Evolutionary conservation across 2,113 vertebrate genomes (phyloP).

Genomic region (Syrrhaptes paradoxus): DNA sequence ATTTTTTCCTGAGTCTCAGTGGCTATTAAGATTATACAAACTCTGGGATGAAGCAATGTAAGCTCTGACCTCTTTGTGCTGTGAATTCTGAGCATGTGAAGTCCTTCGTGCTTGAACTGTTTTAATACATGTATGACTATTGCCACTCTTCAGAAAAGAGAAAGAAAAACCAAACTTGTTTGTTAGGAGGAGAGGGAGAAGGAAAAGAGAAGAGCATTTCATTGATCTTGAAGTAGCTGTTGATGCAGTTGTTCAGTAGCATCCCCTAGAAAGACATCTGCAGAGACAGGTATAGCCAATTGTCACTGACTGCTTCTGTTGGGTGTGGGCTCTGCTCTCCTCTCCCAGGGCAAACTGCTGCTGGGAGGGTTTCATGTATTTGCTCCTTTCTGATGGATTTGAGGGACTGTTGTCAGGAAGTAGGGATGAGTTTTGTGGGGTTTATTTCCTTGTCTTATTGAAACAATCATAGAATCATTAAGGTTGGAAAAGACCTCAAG

Average conservation of each 20-base stretch:
- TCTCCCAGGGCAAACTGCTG: not conserved
- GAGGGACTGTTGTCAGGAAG: not conserved
- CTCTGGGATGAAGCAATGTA: not conserved
- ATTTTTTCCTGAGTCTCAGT: not conserved
- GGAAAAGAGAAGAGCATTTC: not conserved
- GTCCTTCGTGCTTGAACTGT: not conserved
- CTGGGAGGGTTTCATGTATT: not conserved
- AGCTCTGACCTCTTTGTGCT: not conserved
- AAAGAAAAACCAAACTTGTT: not conserved
- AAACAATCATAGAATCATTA: not conserved
- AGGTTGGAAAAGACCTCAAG: too few species aligned
- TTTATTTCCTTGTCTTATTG: not conserved
- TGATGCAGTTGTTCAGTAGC: not conserved
- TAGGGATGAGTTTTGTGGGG: not conserved
- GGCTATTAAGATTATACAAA: not conserved
- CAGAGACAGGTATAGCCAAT: accelerated
- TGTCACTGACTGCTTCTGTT: not conserved
- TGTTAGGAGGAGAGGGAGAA: not conserved
- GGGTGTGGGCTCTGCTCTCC: not conserved
- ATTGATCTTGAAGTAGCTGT: not conserved
- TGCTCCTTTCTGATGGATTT: not conserved
- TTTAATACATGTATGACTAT: not conserved
- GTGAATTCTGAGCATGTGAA: not conserved
- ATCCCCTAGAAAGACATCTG: not conserved
- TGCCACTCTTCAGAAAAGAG: not conserved